phyloP scores from a whole-genome alignment of 2,888 invertebrate species.

The Cheilosia soror region DNA sequence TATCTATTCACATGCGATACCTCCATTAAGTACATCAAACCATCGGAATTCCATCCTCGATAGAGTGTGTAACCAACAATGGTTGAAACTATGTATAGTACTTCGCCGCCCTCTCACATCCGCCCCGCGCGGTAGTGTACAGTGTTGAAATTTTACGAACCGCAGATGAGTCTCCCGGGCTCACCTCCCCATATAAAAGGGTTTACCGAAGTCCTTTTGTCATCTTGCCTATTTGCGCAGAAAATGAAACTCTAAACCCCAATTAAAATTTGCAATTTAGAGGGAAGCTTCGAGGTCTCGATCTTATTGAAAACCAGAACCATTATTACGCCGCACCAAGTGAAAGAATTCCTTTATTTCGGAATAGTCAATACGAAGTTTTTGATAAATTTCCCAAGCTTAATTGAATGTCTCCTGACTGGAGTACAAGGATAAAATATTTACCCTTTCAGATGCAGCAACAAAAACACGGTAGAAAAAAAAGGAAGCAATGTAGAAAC shows the following conservation, averaged over 20 bases:
- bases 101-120: background rate
- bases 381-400: conserved; percentile 34
- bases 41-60: conserved; percentile 70
- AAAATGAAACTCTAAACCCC: conserved; percentile 67
- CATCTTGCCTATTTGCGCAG: conserved; percentile 63
- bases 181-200: background rate
- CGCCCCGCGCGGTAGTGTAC: background rate
- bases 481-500: background rate
- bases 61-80: conserved; percentile 71
- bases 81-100: conserved; percentile 43
- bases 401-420: conserved; percentile 51
- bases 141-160: conserved; percentile 20
- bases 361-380: conserved; percentile 27
- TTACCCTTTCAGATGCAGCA: conserved; percentile 29
- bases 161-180: conserved; percentile 17
- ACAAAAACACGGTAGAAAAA: conserved; percentile 1
- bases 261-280: conserved; percentile 65
- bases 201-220: conserved; percentile 54
- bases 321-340: conserved; percentile 32
- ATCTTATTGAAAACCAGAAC: conserved; percentile 43
- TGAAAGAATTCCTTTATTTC: conserved; percentile 32
- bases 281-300: conserved; percentile 36
- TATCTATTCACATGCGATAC: conserved; percentile 74
- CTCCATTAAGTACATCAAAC: conserved; percentile 73
- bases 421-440: conserved; percentile 22